A percentile compares a stretch with the other conserved stretches of the same genome.
Evolutionary conservation across 1,140 invertebrate genomes (phyloP).

Genomic region (Idris sp.): DNA sequence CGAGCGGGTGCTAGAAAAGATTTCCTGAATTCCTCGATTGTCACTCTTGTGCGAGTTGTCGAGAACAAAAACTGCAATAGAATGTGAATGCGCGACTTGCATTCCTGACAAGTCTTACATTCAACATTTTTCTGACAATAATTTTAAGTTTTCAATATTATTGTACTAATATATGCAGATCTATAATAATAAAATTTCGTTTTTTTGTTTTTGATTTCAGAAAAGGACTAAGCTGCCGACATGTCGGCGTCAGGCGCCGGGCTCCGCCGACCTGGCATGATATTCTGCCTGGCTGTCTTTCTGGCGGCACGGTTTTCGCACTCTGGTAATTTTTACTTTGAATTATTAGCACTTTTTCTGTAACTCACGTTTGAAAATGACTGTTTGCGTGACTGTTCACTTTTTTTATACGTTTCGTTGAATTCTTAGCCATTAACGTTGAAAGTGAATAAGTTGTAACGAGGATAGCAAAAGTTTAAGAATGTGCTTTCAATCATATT

Average conservation of each 20-base stretch:
- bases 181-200: too few relatives aligned
- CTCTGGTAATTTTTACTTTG: constrained; percentile 69
- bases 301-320: constrained; percentile 65
- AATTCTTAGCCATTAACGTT: too few relatives aligned
- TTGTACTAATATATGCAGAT: too few relatives aligned
- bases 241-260: constrained; percentile 76
- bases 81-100: constrained; percentile 12
- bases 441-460: too few relatives aligned
- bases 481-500: too few relatives aligned
- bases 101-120: too few relatives aligned
- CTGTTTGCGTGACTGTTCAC: too few relatives aligned
- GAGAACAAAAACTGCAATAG: constrained; percentile 32
- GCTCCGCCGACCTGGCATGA: constrained; percentile 74
- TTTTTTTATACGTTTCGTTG: too few relatives aligned
- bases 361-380: too few relatives aligned
- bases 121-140: too few relatives aligned
- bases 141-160: too few relatives aligned
- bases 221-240: constrained; percentile 71
- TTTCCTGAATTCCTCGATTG: constrained; percentile 33
- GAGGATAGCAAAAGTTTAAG: too few relatives aligned
- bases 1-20: constrained; percentile 56
- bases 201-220: constrained; percentile 70
- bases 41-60: constrained; percentile 8
- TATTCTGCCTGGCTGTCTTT: constrained; percentile 71
- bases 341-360: constrained; percentile 40